Evolutionary conservation across 37 sponge, comb jelly and placozoan genomes (phyloP).

Genomic region (Halichondria panicea): DNA sequence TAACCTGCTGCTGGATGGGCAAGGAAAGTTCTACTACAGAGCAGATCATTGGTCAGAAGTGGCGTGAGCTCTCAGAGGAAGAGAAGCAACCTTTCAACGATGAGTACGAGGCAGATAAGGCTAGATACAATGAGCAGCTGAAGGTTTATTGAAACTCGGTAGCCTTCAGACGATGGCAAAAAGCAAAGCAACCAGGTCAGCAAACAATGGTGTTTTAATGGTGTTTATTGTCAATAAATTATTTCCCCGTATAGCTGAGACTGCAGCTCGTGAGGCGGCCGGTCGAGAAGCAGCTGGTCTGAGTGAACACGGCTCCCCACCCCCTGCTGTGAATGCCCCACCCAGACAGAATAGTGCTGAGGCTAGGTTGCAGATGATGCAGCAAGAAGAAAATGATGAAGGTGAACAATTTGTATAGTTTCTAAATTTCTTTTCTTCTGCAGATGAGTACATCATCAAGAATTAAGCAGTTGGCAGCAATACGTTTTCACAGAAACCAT

Average conservation of each 20-base stretch:
- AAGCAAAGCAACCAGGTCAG: slow-evolving; percentile 73
- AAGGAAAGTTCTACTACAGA: background rate
- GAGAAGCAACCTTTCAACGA: slow-evolving; percentile 87
- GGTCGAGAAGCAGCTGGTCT: background rate
- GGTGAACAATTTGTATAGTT: no score
- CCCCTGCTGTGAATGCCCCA: slow-evolving; percentile 45
- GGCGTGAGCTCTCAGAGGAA: slow-evolving; percentile 82
- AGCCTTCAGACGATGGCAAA: slow-evolving; percentile 69
- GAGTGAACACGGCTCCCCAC: slow-evolving; percentile 31
- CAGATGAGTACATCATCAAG: no score
- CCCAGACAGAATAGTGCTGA: slow-evolving; percentile 22
- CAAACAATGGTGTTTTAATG: background rate
- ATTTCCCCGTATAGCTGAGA: slow-evolving; percentile 22
- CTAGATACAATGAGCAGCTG: slow-evolving; percentile 64
- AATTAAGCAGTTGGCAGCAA: no score
- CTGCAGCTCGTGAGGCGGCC: slow-evolving; percentile 38
- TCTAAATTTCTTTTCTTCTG: no score
- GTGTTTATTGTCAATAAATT: background rate
- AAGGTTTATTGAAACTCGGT: slow-evolving; percentile 76
- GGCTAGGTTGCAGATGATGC: slow-evolving; percentile 39
- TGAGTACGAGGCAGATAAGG: slow-evolving; percentile 86
- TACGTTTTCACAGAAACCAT: no score
- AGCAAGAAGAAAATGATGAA: slow-evolving; percentile 76
- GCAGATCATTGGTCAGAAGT: slow-evolving; percentile 87
- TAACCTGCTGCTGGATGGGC: background rate